phyloP scores from a whole-genome alignment of 1,140 invertebrate species.

The Magallana gigas region DNA sequence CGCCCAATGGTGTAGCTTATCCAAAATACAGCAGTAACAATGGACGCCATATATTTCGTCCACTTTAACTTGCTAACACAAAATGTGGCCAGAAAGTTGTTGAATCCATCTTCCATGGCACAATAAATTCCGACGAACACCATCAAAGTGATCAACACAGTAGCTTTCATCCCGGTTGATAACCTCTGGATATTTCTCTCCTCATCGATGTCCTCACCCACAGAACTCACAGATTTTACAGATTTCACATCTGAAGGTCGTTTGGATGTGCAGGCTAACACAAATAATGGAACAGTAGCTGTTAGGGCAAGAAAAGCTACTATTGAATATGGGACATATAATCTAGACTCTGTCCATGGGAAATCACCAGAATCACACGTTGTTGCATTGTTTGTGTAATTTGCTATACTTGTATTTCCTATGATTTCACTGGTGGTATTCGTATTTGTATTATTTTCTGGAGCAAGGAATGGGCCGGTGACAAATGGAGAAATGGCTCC shows the following conservation, averaged over 20 bases:
- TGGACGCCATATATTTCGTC: conserved; percentile 56
- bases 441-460: background rate
- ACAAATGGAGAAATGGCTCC: conserved; percentile 64
- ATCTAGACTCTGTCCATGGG: background rate
- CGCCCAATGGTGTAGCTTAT: conserved; percentile 52
- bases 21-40: conserved; percentile 60
- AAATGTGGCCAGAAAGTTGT: conserved; percentile 59
- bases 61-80: conserved; percentile 56
- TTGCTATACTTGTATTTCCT: background rate
- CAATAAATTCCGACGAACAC: conserved; percentile 55
- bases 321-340: conserved; percentile 25
- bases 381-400: background rate
- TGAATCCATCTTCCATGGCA: conserved; percentile 61
- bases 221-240: conserved; percentile 12
- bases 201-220: conserved; percentile 8
- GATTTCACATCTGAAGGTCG: background rate
- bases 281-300: conserved; percentile 6
- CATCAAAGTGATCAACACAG: conserved; percentile 43
- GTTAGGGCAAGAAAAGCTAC: background rate
- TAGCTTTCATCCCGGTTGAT: background rate
- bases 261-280: background rate
- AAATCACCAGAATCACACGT: background rate
- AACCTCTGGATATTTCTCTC: conserved; percentile 15
- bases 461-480: conserved; percentile 64
- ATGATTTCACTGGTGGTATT: background rate